Conservation (phyloP, 2,888 invertebrate species). For the Napeogenes sylphis region DNA sequence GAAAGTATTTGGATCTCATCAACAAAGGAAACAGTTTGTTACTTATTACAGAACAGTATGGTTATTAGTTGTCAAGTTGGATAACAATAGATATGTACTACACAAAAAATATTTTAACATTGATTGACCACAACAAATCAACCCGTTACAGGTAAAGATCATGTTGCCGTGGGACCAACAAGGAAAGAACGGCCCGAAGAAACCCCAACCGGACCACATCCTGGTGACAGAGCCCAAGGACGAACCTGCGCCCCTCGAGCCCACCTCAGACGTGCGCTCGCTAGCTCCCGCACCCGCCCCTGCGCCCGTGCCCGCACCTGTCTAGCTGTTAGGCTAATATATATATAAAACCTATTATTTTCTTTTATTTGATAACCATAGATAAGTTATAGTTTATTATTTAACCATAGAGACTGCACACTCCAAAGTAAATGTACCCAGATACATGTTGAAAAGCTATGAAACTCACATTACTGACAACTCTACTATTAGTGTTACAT, state of each 20-base stretch:
- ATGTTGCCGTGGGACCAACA: slow-evolving; percentile 99
- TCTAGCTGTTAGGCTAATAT: slow-evolving; percentile 54
- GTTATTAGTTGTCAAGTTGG: background rate
- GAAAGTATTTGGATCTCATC: too few relatives aligned
- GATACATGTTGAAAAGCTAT: too few relatives aligned
- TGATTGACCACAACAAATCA: too few relatives aligned
- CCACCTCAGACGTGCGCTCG: slow-evolving; percentile 86
- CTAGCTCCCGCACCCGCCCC: slow-evolving; percentile 79
- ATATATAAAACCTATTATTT: slow-evolving; percentile 19
- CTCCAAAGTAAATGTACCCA: too few relatives aligned
- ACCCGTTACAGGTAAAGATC: slow-evolving; percentile 88
- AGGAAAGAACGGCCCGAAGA: slow-evolving; percentile 98
- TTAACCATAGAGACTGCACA: too few relatives aligned
- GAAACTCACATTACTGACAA: too few relatives aligned
- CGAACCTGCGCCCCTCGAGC: slow-evolving; percentile 85
- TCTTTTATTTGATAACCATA: slow-evolving; percentile 8
- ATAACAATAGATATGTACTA: background rate
- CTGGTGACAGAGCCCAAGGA: slow-evolving; percentile 98
- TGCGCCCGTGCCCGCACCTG: slow-evolving; percentile 53
- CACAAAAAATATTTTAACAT: too few relatives aligned
- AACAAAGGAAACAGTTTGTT: too few relatives aligned
- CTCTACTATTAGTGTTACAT: too few relatives aligned
- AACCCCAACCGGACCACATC: slow-evolving; percentile 98
- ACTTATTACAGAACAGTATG: too few relatives aligned
- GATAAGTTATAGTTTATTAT: background rate